Percentiles rank a stretch among this genome's conserved stretches.
Conservation (phyloP, 2,888 invertebrate genomes). For the Tortricodes alternella region DNA sequence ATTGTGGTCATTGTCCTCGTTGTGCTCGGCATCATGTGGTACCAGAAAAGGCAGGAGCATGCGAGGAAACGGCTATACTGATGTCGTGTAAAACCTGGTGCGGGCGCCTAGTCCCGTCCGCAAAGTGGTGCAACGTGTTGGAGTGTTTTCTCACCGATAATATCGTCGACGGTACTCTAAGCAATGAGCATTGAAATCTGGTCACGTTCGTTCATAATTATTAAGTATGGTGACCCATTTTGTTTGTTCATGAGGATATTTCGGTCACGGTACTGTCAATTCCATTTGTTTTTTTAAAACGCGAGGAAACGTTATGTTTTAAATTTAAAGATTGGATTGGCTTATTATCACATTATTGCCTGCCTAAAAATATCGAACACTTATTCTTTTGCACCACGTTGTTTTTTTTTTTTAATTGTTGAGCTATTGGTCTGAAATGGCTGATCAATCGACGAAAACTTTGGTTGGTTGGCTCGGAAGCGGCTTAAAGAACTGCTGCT, state of each 20-base stretch:
- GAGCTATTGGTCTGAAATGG: neutral
- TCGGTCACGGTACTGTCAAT: too few species aligned
- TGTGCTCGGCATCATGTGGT: slow-evolving; percentile 95
- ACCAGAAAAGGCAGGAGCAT: slow-evolving; percentile 95
- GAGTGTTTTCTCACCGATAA: too few species aligned
- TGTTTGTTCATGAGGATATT: too few species aligned
- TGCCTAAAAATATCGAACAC: too few species aligned
- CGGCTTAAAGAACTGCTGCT: neutral
- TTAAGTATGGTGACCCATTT: too few species aligned
- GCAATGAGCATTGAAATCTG: too few species aligned
- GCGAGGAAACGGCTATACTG: slow-evolving; percentile 91
- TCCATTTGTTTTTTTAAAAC: too few species aligned
- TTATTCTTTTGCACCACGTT: neutral
- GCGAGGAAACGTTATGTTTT: too few species aligned
- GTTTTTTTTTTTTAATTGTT: neutral
- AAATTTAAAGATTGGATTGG: neutral
- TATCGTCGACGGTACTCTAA: too few species aligned
- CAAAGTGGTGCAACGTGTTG: too few species aligned
- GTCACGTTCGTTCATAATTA: too few species aligned
- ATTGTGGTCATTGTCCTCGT: slow-evolving; percentile 91
- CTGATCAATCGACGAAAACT: neutral
- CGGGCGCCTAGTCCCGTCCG: too few species aligned
- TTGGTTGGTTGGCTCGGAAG: slow-evolving; percentile 7
- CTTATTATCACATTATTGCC: neutral
- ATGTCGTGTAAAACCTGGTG: slow-evolving; percentile 27